phyloP scores from a whole-genome alignment of 2,888 invertebrate genomes.

The Automeris io region DNA sequence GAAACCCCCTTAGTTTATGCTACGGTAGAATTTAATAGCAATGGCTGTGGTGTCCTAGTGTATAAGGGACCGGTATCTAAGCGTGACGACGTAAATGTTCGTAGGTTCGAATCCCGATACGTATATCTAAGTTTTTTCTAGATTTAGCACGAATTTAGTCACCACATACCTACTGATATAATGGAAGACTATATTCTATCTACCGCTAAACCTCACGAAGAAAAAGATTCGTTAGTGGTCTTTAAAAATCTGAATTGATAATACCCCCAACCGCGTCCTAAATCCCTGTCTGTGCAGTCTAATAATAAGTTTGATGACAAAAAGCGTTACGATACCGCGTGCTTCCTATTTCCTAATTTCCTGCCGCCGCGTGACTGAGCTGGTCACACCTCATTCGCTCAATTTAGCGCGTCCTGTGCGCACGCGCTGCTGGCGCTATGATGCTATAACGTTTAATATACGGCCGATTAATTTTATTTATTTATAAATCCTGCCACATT shows the following conservation, averaged over 20 bases:
- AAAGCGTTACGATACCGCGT: conserved; percentile 16
- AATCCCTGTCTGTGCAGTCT: conserved; percentile 1
- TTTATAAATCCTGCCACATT: not conserved
- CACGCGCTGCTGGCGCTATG: conserved; percentile 1
- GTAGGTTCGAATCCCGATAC: too few relatives aligned
- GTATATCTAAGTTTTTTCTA: too few relatives aligned
- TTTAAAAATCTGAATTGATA: not conserved
- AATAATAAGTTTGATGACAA: conserved; percentile 24
- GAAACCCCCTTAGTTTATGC: too few relatives aligned
- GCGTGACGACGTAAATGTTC: too few relatives aligned
- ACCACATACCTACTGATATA: too few relatives aligned
- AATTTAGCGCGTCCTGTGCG: conserved; percentile 38
- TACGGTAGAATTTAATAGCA: too few relatives aligned
- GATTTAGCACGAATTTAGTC: too few relatives aligned
- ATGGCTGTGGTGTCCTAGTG: too few relatives aligned
- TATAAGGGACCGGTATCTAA: too few relatives aligned
- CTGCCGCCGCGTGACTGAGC: conserved; percentile 36
- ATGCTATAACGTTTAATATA: not conserved
- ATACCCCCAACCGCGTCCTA: not conserved
- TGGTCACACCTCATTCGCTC: conserved; percentile 43
- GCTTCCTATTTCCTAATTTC: conserved; percentile 61
- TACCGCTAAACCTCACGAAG: too few relatives aligned
- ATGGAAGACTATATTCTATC: too few relatives aligned
- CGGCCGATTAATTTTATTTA: conserved; percentile 5
- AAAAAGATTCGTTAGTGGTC: too few relatives aligned